Conservation (phyloP, 2,888 invertebrate genomes). For the Callyntrura guangdongensis region DNA sequence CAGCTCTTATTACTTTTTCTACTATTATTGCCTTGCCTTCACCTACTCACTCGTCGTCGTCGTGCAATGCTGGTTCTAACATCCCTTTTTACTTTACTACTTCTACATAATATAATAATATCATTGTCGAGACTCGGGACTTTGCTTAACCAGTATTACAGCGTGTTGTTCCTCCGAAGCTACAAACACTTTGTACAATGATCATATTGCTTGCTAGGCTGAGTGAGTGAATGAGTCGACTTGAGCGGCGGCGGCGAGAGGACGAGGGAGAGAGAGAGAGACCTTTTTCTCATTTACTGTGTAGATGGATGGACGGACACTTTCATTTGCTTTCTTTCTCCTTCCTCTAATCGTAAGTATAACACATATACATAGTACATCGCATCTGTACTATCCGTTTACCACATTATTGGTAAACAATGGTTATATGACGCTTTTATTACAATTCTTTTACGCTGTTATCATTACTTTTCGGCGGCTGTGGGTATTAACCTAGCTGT, state of each 20-base stretch:
- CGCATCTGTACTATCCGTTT: conserved; percentile 19
- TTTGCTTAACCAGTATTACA: conserved; percentile 22
- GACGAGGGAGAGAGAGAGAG: conserved; percentile 41
- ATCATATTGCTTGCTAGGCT: conserved; percentile 67
- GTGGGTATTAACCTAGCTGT: not conserved
- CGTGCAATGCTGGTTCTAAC: conserved; percentile 43
- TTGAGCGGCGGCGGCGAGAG: conserved; percentile 18
- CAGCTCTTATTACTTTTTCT: conserved; percentile 77
- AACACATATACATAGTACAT: not conserved
- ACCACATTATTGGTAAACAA: conserved; percentile 60
- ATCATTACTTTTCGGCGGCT: conserved; percentile 36
- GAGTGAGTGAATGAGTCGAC: conserved; percentile 49
- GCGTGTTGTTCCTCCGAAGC: conserved; percentile 54
- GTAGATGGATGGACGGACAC: conserved; percentile 69
- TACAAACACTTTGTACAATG: conserved; percentile 71
- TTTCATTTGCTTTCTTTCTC: conserved; percentile 72
- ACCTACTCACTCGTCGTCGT: conserved; percentile 47
- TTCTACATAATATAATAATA: conserved; percentile 62
- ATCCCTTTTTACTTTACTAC: conserved; percentile 55
- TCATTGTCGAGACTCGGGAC: conserved; percentile 53
- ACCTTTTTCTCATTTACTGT: conserved; percentile 67
- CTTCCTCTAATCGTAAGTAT: conserved; percentile 1
- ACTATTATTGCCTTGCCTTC: conserved; percentile 71
- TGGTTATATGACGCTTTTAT: conserved; percentile 49
- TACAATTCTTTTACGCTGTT: conserved; percentile 46